Percentiles rank a stretch among this genome's conserved stretches.
Conservation (phyloP, 35 echinoderm and acorn worm genomes). For the Holothuria glaberrima region DNA sequence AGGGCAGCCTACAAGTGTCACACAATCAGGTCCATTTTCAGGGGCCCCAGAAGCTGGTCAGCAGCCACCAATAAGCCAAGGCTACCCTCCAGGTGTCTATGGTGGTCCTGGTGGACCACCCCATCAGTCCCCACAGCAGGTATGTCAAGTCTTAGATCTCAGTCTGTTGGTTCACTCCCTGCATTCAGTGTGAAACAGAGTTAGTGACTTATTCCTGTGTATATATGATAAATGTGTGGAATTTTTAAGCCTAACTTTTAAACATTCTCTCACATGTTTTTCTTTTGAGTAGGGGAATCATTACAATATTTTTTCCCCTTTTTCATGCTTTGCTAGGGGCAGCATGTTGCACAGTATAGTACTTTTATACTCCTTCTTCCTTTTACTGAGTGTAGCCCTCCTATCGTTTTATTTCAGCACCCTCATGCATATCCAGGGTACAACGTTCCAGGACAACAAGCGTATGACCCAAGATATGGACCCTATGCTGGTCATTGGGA, state of each 20-base stretch:
- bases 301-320: too few relatives aligned
- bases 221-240: too few relatives aligned
- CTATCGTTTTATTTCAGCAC: background rate
- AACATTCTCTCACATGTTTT: too few relatives aligned
- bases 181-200: background rate
- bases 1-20: constrained; percentile 31
- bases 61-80: constrained; percentile 31
- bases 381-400: background rate
- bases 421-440: constrained; percentile 12
- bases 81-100: background rate
- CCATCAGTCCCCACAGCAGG: constrained; percentile 26
- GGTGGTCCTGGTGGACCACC: constrained; percentile 11
- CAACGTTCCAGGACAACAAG: background rate
- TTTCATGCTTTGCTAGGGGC: too few relatives aligned
- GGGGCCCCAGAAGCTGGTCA: background rate
- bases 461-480: constrained; percentile 25
- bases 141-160: background rate
- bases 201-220: too few relatives aligned
- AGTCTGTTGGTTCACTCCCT: too few relatives aligned
- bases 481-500: constrained; percentile 17
- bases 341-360: too few relatives aligned
- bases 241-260: too few relatives aligned
- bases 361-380: too few relatives aligned
- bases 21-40: constrained; percentile 11
- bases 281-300: too few relatives aligned